Evolutionary conservation across 2,888 invertebrate species (phyloP).

Genomic region (Hydroisotoma schaefferi): DNA sequence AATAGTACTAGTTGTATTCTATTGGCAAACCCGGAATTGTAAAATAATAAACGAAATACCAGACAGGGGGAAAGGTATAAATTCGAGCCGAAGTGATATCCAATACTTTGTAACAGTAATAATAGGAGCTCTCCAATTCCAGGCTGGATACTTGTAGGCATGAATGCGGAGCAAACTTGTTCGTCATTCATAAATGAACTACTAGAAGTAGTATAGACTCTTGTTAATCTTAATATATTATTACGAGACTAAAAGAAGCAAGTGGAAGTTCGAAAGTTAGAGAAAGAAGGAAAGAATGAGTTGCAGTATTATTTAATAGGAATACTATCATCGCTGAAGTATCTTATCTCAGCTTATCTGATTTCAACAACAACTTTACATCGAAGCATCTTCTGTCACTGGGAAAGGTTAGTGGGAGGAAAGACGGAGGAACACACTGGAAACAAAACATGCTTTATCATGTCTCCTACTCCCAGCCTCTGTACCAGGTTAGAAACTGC

Average conservation of each 20-base stretch:
- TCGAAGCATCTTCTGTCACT: not conserved
- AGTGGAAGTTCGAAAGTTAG: not conserved
- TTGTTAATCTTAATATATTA: too few relatives aligned
- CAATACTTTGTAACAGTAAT: not conserved
- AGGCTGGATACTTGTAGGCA: too few relatives aligned
- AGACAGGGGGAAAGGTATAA: not conserved
- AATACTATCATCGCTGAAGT: not conserved
- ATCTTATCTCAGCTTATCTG: not conserved
- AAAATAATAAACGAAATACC: not conserved
- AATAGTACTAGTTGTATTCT: too few relatives aligned
- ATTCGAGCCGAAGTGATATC: not conserved
- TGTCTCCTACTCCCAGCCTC: slow-evolving; percentile 40
- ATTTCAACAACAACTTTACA: not conserved
- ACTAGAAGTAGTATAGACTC: too few relatives aligned
- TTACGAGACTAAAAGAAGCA: too few relatives aligned
- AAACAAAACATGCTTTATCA: slow-evolving; percentile 42
- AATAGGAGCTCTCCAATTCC: not conserved
- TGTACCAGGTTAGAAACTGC: slow-evolving; percentile 32
- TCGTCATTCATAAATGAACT: too few relatives aligned
- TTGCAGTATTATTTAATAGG: not conserved
- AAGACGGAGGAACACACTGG: slow-evolving; percentile 6
- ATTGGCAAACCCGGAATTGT: too few relatives aligned
- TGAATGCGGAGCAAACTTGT: too few relatives aligned
- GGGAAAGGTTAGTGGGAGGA: too few relatives aligned
- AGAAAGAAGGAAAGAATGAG: too few relatives aligned